Base-by-base conservation (phyloP, 2,797 vertebrate genomes). In the Silurus aristotelis region DNA sequence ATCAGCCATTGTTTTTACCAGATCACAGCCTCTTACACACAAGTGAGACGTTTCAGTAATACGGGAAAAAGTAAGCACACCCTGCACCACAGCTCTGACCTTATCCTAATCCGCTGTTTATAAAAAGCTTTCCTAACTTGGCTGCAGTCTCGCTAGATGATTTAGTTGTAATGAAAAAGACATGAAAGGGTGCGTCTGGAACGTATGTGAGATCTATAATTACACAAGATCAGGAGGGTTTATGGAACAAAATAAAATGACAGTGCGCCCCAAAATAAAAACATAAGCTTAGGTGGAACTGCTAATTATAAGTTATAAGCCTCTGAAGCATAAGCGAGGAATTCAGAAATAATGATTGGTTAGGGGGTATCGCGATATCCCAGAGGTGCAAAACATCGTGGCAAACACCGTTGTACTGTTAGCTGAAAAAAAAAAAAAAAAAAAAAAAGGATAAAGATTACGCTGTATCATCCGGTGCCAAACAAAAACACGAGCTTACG, bases 281-380 rank as follows among this genome's bases (percentile, higher is more conserved):
- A 83, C 82, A 83, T 17, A 67, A 84, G 82, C 79, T 67, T 67
- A 13, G 19, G 58, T 48, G 31, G 10, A 77, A 64, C 46, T 77
- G 38, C 61, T 67, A 77, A 77, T 84, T 67, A 84, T n/a, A 46
- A 77, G 61, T 67, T 48, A 82, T 5, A 4, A 15, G 71, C 52
- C 46, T 77, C 61, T 76, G 31, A 76, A 38, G 72, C 43, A 64
- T 12, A 17, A 31, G 46, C 0, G 5, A 67, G 67, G 48, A 84
- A 76, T 56, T 77, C 12, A n/a, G 2, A 67, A 67, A 67, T 77
- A 84, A 77, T 77, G 38, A 84, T 25, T 13, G 31, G 27, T 66
- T 83, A 27, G 20, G 61, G 20, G 61, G 17, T 52, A 19, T 52
- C 6, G 58, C 63, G 56, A 80, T 73, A 17, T 61, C 25, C 27